These are phyloP conservation scores for Allobates femoralis DNA, from an alignment of 2,797 vertebrate genomes.

Conservation along the genomic window DNA sequence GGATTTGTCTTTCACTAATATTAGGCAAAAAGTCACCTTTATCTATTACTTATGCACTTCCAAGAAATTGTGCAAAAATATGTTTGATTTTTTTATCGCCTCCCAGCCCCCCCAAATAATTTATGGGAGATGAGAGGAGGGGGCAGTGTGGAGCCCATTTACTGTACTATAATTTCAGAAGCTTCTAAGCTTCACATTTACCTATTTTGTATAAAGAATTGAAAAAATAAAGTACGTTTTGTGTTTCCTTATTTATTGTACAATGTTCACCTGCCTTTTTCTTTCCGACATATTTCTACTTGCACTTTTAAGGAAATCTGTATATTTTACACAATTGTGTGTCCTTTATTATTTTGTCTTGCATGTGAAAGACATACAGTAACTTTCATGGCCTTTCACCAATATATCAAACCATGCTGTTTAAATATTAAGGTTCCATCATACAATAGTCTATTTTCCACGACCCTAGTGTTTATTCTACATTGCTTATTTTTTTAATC, in stretches of 20 bases:
- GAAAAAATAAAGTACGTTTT: conserved; percentile 82
- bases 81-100: conserved; percentile 8
- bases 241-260: conserved; percentile 85
- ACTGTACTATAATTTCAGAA: conserved; percentile 81
- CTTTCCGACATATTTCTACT: conserved; percentile 27
- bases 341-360: neutral
- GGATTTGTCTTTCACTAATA: conserved; percentile 31
- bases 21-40: conserved; percentile 11
- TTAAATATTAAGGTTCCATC: neutral
- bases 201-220: conserved; percentile 83
- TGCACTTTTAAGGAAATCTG: neutral
- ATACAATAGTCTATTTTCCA: neutral
- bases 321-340: neutral
- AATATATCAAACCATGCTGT: neutral
- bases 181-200: conserved; percentile 79
- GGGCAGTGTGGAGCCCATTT: conserved; percentile 51
- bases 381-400: neutral
- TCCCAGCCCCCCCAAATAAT: neutral
- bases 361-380: neutral
- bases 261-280: conserved; percentile 67
- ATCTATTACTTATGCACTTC: conserved; percentile 10
- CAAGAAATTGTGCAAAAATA: conserved; percentile 11
- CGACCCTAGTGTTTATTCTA: no score
- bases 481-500: no score
- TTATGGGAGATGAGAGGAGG: conserved; percentile 28